Base-by-base conservation (phyloP, 1,140 invertebrate genomes). In the Drosophila subpulchrella region DNA sequence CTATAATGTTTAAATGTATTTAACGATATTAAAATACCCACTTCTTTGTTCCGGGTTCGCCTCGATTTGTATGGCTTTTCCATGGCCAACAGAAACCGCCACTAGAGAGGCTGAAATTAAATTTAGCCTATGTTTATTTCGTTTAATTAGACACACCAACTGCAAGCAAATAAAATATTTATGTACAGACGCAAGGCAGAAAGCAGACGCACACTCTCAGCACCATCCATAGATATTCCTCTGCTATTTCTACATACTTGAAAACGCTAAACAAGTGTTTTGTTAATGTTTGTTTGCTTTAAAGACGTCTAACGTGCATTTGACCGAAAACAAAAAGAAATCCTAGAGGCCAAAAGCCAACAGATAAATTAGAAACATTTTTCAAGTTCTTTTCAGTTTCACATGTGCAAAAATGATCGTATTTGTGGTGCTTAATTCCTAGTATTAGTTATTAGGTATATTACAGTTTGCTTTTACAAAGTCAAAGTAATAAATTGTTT, bases 231-330 rank as follows among this genome's bases (percentile, higher is more conserved):
- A 44, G 38, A 15, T 54, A 61, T 55, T 66, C 56, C 47, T 56
- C 41, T 73, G 62, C 48, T 60, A 63, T 65, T 85, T 78, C 71
- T 88, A 82, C 71, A 78, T 88, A 86, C 83, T 86, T 86, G 82
- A 86, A 88, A 86, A 88, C 66, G 59, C 79, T 88, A 88, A 88
- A 86, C 82, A 86, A 86, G 82, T 88, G 83, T 88, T 86, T 86
- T 83, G 82, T 86, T 86, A 88, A 86, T 86, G 79, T 86, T 82
- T 86, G 83, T 86, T 86, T 86, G 75, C 79, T 75, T 82, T 76
- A 81, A 85, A 78, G 47, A 66, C 79, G 85, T 88, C 74, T 66
- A 82, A 88, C 82, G 79, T 88, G 78, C 65, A 81, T 66, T 86
- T 62, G 65, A 42, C 47, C 55, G 59, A 38, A 30, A 17, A 67